These are phyloP conservation scores for Vireo griseus DNA, from an alignment of 2,797 vertebrate genomes.

Conservation along the genomic window DNA sequence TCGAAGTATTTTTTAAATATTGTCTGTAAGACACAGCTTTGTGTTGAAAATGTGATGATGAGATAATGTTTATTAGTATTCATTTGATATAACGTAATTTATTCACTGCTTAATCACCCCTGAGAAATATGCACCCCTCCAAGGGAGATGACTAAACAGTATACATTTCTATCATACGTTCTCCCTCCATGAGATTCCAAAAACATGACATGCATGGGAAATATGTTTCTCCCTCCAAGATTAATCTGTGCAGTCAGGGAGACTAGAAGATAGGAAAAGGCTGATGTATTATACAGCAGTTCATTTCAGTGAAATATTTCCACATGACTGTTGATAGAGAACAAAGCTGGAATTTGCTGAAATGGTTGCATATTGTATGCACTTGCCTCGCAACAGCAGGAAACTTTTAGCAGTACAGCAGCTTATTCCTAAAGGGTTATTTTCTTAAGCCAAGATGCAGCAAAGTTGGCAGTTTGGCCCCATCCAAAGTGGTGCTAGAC, in stretches of 20 bases:
- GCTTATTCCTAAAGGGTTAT: not conserved
- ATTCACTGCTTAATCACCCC: slow-evolving; percentile 14
- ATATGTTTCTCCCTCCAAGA: slow-evolving; percentile 5
- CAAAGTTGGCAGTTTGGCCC: not conserved
- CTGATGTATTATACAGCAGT: not conserved
- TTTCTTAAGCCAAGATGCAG: slow-evolving; percentile 31
- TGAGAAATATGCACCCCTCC: not conserved
- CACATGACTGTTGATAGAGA: not conserved
- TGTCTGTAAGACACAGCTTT: not conserved
- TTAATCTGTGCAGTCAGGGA: slow-evolving; percentile 21
- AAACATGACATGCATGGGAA: not conserved
- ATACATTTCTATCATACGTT: not conserved
- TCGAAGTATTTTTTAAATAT: not conserved
- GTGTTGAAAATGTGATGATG: not conserved
- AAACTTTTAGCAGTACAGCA: slow-evolving; percentile 35
- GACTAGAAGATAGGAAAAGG: not conserved
- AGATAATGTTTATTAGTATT: slow-evolving; percentile 4
- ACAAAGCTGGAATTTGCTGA: slow-evolving; percentile 26
- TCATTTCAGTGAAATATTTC: slow-evolving; percentile 25
- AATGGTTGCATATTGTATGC: not conserved
- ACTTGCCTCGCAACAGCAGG: not conserved
- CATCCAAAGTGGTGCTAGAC: slow-evolving; percentile 29
- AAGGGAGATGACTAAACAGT: not conserved
- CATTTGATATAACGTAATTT: not conserved
- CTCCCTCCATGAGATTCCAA: not conserved